phyloP scores from a whole-genome alignment of 2,888 invertebrate species.

The Oligia fasciuncula region DNA sequence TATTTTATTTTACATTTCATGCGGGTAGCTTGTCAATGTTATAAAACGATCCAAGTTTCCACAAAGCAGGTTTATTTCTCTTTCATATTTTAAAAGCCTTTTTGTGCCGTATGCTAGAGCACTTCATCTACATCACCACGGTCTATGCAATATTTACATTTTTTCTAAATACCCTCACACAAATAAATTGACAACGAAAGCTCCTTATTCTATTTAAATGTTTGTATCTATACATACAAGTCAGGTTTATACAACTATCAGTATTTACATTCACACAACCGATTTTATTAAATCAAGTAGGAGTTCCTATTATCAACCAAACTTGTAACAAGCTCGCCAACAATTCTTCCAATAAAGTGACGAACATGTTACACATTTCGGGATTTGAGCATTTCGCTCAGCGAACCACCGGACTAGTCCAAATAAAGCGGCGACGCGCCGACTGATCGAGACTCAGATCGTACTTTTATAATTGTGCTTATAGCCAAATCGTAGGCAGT shows the following conservation, averaged over 20 bases:
- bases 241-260: conserved; percentile 71
- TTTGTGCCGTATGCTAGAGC: conserved; percentile 61
- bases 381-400: background rate
- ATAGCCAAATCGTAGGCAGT: background rate
- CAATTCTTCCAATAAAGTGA: background rate
- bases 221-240: conserved; percentile 73
- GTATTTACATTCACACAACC: conserved; percentile 88
- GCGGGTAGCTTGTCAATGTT: conserved; percentile 58
- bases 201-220: conserved; percentile 69
- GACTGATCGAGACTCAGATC: background rate
- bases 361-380: background rate
- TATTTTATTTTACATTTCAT: conserved; percentile 56
- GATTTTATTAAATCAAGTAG: conserved; percentile 77
- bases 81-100: background rate
- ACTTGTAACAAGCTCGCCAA: background rate
- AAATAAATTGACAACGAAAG: conserved; percentile 81
- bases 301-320: conserved; percentile 69
- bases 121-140: conserved; percentile 58
- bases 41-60: conserved; percentile 27
- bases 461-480: background rate
- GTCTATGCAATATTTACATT: conserved; percentile 73
- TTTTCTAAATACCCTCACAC: conserved; percentile 73
- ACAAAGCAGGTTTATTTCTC: conserved; percentile 5
- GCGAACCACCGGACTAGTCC: background rate
- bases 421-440: background rate